Conservation (phyloP, 2,113 vertebrate species). For the Anarhynchus alexandrinus region DNA sequence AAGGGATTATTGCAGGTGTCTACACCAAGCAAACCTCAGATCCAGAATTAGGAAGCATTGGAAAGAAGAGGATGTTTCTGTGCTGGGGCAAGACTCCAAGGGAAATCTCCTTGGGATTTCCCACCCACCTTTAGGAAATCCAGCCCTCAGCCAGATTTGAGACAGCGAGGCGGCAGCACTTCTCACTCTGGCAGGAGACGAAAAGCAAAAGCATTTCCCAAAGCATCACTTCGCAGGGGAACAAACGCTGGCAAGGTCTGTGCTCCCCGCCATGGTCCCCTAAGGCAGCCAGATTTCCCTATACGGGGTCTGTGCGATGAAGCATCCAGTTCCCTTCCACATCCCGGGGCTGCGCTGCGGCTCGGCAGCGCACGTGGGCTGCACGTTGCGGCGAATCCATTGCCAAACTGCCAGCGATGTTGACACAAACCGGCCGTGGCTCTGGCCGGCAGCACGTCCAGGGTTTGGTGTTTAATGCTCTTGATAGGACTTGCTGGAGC, state of each 20-base stretch:
- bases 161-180: background rate
- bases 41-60: background rate
- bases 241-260: background rate
- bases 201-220: background rate
- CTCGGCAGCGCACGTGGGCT: background rate
- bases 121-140: background rate
- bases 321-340: background rate
- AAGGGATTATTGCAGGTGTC: background rate
- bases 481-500: background rate
- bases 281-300: background rate
- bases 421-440: accelerated
- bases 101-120: background rate
- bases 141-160: background rate
- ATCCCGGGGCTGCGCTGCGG: background rate
- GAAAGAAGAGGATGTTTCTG: background rate
- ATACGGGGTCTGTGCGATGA: accelerated
- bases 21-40: background rate
- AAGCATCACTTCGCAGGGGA: background rate
- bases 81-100: background rate
- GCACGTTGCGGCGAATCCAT: background rate
- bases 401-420: accelerated
- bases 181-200: background rate
- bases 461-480: background rate
- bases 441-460: background rate
- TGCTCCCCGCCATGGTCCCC: background rate